phyloP scores from a whole-genome alignment of 2,797 vertebrate species.

The Parotocinclus haroldoi region DNA sequence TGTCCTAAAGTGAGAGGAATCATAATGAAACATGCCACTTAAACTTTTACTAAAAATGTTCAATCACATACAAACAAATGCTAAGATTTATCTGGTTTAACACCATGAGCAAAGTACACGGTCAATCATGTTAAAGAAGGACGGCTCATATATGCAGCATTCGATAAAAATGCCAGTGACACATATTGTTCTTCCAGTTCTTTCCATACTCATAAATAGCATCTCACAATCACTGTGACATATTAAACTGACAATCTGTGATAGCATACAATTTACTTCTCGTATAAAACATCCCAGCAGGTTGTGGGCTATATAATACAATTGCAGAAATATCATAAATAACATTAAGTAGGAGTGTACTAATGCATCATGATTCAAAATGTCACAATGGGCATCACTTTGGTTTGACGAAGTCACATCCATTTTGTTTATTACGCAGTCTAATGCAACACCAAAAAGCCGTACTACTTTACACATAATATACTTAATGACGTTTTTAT shows the following conservation, averaged over 20 bases:
- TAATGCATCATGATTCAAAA: too few species aligned
- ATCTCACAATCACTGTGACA: slow-evolving; percentile 22
- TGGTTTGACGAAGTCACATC: too few species aligned
- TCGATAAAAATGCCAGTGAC: slow-evolving; percentile 9
- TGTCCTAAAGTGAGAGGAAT: too few species aligned
- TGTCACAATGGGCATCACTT: too few species aligned
- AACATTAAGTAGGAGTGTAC: too few species aligned
- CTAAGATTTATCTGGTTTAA: slow-evolving; percentile 42
- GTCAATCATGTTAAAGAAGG: too few species aligned
- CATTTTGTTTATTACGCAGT: too few species aligned
- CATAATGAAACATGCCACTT: slow-evolving; percentile 1
- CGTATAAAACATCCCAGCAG: slow-evolving; percentile 2
- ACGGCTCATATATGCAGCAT: slow-evolving; percentile 6
- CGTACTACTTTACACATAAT: too few species aligned
- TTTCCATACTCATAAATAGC: slow-evolving; percentile 15
- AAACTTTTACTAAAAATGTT: too few species aligned
- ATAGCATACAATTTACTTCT: slow-evolving; percentile 25
- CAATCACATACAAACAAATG: slow-evolving; percentile 43
- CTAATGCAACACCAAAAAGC: too few species aligned
- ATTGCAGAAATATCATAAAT: too few species aligned
- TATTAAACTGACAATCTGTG: slow-evolving; percentile 16
- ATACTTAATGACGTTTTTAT: too few species aligned
- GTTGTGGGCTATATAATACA: slow-evolving; percentile 7
- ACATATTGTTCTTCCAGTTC: slow-evolving; percentile 13
- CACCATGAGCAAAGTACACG: slow-evolving; percentile 18